Evolutionary conservation across 2,797 vertebrate genomes (phyloP).

Genomic region (Thamnophis elegans): DNA sequence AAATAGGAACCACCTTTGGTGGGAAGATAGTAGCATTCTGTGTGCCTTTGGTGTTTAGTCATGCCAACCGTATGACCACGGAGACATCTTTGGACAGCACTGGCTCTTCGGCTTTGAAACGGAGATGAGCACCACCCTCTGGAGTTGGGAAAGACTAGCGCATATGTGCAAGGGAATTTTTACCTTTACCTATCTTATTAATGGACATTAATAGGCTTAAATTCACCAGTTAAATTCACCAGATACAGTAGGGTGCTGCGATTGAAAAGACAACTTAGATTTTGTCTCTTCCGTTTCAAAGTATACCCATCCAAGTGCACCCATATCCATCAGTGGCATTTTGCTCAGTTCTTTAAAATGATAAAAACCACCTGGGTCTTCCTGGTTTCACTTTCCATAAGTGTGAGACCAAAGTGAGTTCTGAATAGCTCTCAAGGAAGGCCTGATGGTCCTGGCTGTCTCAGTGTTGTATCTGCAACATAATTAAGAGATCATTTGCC

Average conservation of each 20-base stretch:
- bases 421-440: no score
- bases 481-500: not conserved
- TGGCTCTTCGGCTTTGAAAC: no score
- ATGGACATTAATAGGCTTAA: not conserved
- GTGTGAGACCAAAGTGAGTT: not conserved
- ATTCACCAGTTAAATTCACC: not conserved
- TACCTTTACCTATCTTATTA: no score
- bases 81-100: no score
- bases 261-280: not conserved
- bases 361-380: not conserved
- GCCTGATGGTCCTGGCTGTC: no score
- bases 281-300: not conserved
- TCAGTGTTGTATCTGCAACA: not conserved
- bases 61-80: no score
- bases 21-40: no score
- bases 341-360: not conserved
- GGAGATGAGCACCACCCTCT: no score
- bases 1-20: no score
- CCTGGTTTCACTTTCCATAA: not conserved
- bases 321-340: not conserved
- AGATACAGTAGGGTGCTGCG: not conserved
- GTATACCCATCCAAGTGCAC: not conserved
- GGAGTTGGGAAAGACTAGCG: no score
- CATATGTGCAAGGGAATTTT: no score
- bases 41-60: no score